Percentiles rank a stretch among this genome's conserved stretches.
Evolutionary conservation across 1,140 invertebrate species (phyloP).

Genomic region (Mactra quadrangularis): DNA sequence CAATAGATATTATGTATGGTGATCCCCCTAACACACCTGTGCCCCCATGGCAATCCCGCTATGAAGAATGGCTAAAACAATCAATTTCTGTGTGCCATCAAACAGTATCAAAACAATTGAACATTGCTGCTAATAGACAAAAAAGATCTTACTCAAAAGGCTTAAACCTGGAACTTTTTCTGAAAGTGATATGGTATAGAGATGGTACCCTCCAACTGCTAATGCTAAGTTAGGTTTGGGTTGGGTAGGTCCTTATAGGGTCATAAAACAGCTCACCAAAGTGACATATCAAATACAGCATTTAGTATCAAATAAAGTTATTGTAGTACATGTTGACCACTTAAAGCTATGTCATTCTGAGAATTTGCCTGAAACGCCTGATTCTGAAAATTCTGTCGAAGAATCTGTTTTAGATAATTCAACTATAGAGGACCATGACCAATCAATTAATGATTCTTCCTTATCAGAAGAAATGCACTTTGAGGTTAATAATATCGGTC

Average conservation of each 20-base stretch:
- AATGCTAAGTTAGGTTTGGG: constrained; percentile 53
- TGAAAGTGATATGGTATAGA: constrained; percentile 18
- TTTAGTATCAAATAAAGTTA: neutral
- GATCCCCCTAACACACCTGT: neutral
- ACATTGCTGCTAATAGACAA: constrained; percentile 10
- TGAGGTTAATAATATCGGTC: neutral
- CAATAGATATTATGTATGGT: too few species aligned
- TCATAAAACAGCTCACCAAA: constrained; percentile 4
- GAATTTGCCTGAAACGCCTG: too few species aligned
- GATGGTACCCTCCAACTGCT: constrained; percentile 59
- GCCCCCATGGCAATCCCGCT: neutral
- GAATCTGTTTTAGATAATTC: neutral
- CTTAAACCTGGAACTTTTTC: constrained; percentile 10
- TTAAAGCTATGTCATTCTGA: constrained; percentile 25
- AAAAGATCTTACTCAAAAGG: too few species aligned
- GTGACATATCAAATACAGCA: constrained; percentile 12
- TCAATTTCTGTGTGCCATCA: constrained; percentile 11
- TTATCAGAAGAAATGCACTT: too few species aligned
- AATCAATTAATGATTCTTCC: too few species aligned
- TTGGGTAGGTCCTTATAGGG: constrained; percentile 49
- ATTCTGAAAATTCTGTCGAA: neutral
- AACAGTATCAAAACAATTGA: neutral
- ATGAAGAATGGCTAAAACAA: constrained; percentile 10
- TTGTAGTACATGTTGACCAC: constrained; percentile 27
- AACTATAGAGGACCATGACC: neutral